Base-by-base conservation (phyloP, 2,888 invertebrate species). In the Brachyptera risi region DNA sequence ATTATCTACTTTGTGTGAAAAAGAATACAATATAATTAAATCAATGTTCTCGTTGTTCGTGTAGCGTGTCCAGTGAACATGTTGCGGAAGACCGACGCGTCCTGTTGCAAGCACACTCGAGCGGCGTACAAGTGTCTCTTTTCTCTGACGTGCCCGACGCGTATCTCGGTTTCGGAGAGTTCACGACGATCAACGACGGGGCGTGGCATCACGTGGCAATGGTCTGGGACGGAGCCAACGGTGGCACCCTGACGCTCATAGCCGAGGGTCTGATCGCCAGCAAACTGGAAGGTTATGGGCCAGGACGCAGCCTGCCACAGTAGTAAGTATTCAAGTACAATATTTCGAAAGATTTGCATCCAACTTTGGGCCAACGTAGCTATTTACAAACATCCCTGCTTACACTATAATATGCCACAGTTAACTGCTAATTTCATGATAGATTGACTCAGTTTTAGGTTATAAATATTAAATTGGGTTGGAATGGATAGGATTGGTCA, bases 201-300 rank as follows among this genome's bases (percentile, higher is more conserved):
- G 93, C 93, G 72, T 96, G 96, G 96, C 96, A 96, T 78, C 95
- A 96, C 71, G 86, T 96, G 27, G 93, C 94, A 38, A 82, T 97
- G 58, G 89, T 94, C n/a, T 96, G 96, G 96, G 90, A 93, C 71
- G 92, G 95, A 38, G 83, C 82, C 62, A 86, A 87, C 59, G 89
- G 90, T 3, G 95, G 95, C 19, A 88, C 90, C 73, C 78, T 96
- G 47, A 91, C 91, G 59, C 80, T 97, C 23, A 91, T 96, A 56
- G 96, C 96, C n/a, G 96, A 97, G 80, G 95, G 96, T 44, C 82
- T 96, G 54, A 93, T 96, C 66, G 93, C 96, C 27, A 96, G 93
- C 74, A 92, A 92, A 74, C 85, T 92, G 65, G 91, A 90, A 74
- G 92, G 91, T 64, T 96, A 95, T 69, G 93, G 89, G 31, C 83